Base-by-base conservation (phyloP, 1,140 invertebrate genomes). In the Diabrotica undecimpunctata region DNA sequence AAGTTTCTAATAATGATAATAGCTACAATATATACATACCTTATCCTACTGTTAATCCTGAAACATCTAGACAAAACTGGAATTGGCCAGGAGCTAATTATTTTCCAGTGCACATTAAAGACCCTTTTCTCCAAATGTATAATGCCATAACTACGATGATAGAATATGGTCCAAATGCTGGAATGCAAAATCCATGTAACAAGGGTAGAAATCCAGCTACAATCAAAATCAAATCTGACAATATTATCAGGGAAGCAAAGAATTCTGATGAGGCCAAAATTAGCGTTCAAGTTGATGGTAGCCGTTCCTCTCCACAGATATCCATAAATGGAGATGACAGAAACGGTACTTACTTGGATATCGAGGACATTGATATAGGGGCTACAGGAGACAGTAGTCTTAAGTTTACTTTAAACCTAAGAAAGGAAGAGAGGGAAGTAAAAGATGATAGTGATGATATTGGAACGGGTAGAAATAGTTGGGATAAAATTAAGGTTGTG, bases 41-140 rank as follows among this genome's bases (percentile, higher is more conserved):
- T 0, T 37, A 37, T 14, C 3, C 37, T 13, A 6, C 6, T n/a
- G 6, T 5, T 9, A 54, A 64, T 52, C 12, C 12, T 10, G 56
- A 65, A 25, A 72, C 78, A 70, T 46, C 61, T 13, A 57, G 70
- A 13, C 66, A 66, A 61, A 69, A 72, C 14, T 72, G 68, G 65
- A 68, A 68, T 50, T 82, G 78, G 78, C 82, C 82, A 10, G 78
- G 82, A 38, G 77, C 80, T 12, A 75, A 77, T 57, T 77, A 81
- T 53, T 85, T 86, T 70, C 84, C 84, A 11, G 75, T 85, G 51
- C 73, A 84, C 13, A 80, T 85, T 38, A 83, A 81, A 75, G 83
- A 85, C 72, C 84, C 84, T 2, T 76, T 83, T 39, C 66, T 84
- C n/a, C 79, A 78, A 50, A 74, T 82, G 52, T 80, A 80, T 8